Evolutionary conservation across 2,113 vertebrate genomes (phyloP).

Genomic region (Elanoides forficatus): DNA sequence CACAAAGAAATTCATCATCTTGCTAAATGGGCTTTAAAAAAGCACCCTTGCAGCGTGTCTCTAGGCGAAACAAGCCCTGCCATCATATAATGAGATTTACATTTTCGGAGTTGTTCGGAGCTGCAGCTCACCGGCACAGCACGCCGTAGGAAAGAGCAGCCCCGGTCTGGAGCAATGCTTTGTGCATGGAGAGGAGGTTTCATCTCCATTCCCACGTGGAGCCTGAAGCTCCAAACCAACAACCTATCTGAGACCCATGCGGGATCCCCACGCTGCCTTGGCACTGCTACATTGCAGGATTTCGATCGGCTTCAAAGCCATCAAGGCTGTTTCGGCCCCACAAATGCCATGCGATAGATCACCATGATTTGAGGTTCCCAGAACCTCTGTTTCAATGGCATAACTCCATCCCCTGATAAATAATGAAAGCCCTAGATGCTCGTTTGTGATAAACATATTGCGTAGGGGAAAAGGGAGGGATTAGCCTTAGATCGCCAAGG

Average conservation of each 20-base stretch:
- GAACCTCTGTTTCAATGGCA: not conserved
- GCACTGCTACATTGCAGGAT: not conserved
- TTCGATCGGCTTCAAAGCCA: not conserved
- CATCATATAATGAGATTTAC: not conserved
- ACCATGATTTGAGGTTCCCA: not conserved
- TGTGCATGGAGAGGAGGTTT: not conserved
- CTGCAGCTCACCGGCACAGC: not conserved
- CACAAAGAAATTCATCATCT: not conserved
- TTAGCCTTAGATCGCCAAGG: not conserved
- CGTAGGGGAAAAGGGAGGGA: not conserved
- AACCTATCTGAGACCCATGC: accelerated
- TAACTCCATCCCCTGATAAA: not conserved
- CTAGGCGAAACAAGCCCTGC: not conserved
- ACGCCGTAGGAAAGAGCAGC: accelerated
- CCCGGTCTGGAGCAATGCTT: not conserved
- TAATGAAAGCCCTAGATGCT: not conserved
- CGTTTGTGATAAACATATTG: not conserved
- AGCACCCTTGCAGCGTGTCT: accelerated
- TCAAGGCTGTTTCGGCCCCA: not conserved
- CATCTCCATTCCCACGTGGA: accelerated
- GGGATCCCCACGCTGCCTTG: not conserved
- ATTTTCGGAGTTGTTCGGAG: not conserved
- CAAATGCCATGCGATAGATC: not conserved
- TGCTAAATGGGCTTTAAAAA: not conserved
- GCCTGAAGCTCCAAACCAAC: not conserved